phyloP scores from a whole-genome alignment of 2,113 vertebrate genomes.

The Poicephalus meyeri region DNA sequence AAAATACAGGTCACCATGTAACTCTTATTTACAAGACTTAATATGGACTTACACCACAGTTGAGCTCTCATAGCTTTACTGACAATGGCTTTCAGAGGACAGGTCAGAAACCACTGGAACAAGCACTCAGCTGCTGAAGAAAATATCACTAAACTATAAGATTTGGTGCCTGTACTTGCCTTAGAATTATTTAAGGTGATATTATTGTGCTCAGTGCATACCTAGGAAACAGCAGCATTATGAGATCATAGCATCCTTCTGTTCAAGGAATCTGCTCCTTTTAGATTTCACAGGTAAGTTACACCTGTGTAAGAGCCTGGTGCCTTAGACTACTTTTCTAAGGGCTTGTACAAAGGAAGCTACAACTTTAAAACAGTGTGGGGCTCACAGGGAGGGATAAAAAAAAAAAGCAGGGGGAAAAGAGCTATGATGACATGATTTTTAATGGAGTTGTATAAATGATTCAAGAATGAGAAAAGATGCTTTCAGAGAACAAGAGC shows the following conservation, averaged over 20 bases:
- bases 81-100: not conserved
- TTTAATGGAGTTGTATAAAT: not conserved
- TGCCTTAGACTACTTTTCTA: not conserved
- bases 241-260: not conserved
- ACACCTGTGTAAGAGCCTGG: not conserved
- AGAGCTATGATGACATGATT: not conserved
- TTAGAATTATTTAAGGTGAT: not conserved
- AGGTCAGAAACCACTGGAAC: not conserved
- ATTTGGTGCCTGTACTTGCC: not conserved
- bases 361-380: not conserved
- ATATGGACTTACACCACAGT: not conserved
- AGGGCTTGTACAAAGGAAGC: not conserved
- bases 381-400: not conserved
- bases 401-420: fast-evolving
- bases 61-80: not conserved
- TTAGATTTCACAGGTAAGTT: not conserved
- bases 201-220: not conserved
- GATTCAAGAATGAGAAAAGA: not conserved
- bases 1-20: not conserved
- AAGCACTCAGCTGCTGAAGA: not conserved
- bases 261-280: not conserved
- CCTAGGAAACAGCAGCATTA: not conserved
- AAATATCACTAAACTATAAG: not conserved
- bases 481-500: not conserved
- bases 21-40: not conserved